Evolutionary conservation across 2,888 invertebrate genomes (phyloP).

Genomic region (Cosmia pyralina): DNA sequence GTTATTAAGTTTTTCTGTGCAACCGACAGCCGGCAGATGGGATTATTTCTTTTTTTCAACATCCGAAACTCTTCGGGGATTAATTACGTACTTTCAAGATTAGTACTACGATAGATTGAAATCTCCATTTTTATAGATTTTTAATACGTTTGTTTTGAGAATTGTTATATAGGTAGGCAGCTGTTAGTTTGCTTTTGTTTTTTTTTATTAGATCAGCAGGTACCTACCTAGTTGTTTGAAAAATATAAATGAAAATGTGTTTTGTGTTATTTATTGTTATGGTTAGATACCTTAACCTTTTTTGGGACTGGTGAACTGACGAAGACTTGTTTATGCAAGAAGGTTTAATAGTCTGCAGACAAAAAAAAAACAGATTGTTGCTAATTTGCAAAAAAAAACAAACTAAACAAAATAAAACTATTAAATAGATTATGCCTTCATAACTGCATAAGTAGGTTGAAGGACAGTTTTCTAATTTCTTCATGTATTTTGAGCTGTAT

Average conservation of each 20-base stretch:
- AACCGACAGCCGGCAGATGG: conserved; percentile 56
- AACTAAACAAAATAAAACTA: not conserved
- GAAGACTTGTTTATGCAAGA: too few relatives aligned
- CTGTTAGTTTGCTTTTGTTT: conserved; percentile 18
- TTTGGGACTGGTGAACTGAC: too few relatives aligned
- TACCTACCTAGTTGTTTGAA: not conserved
- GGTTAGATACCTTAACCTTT: too few relatives aligned
- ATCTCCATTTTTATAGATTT: conserved; percentile 64
- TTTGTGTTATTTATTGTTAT: not conserved
- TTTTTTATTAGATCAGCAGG: not conserved
- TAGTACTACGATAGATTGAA: conserved; percentile 54
- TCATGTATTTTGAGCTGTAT: not conserved
- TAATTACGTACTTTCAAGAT: conserved; percentile 54
- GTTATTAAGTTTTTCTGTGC: conserved; percentile 65
- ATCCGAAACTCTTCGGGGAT: conserved; percentile 33
- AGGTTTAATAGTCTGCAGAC: too few relatives aligned
- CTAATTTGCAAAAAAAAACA: not conserved
- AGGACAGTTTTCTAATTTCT: not conserved
- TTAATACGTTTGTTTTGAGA: conserved; percentile 55
- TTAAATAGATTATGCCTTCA: too few relatives aligned
- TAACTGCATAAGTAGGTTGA: not conserved
- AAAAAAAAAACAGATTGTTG: not conserved
- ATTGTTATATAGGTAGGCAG: conserved; percentile 14
- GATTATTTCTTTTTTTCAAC: conserved; percentile 42
- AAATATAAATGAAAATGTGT: not conserved